These are phyloP conservation scores for Salmo trutta DNA, from an alignment of 2,797 vertebrate genomes.

Conservation along the genomic window DNA sequence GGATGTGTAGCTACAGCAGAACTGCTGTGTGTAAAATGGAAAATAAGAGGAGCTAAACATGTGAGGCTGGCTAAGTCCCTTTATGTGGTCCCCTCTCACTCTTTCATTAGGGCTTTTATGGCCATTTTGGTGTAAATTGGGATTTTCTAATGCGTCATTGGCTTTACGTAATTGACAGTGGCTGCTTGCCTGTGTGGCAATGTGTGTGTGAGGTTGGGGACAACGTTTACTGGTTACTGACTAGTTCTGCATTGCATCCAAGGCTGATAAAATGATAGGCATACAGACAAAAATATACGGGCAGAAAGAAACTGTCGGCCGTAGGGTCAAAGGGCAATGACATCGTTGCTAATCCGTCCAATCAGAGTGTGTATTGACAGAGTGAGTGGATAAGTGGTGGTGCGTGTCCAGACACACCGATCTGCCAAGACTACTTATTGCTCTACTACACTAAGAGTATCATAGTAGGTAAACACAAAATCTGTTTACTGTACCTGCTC, in stretches of 20 bases:
- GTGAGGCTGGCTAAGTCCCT: conserved; percentile 63
- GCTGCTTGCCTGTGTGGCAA: not conserved
- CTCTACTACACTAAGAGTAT: not conserved
- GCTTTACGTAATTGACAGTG: conserved; percentile 41
- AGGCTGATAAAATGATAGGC: not conserved
- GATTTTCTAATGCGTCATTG: conserved; percentile 58
- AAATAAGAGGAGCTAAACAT: conserved; percentile 60
- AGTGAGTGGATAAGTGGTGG: not conserved
- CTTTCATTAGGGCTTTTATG: conserved; percentile 58
- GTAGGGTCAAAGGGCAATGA: not conserved
- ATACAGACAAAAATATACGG: not conserved
- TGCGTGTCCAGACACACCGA: not conserved
- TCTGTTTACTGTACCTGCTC: too few relatives aligned
- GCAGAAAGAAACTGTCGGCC: too few relatives aligned
- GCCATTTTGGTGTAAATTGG: conserved; percentile 64
- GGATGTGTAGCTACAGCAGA: not conserved
- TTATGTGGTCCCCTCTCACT: conserved; percentile 62
- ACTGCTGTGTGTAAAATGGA: conserved; percentile 52
- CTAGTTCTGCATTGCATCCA: too few relatives aligned
- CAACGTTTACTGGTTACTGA: too few relatives aligned
- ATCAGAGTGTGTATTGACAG: not conserved
- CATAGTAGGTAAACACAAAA: not conserved
- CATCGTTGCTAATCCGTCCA: not conserved
- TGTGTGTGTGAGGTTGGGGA: conserved; percentile 6
- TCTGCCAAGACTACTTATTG: not conserved